A percentile compares a stretch with the other conserved stretches of the same genome.
phyloP scores from a whole-genome alignment of 2,113 vertebrate species.

The Saccopteryx bilineata region DNA sequence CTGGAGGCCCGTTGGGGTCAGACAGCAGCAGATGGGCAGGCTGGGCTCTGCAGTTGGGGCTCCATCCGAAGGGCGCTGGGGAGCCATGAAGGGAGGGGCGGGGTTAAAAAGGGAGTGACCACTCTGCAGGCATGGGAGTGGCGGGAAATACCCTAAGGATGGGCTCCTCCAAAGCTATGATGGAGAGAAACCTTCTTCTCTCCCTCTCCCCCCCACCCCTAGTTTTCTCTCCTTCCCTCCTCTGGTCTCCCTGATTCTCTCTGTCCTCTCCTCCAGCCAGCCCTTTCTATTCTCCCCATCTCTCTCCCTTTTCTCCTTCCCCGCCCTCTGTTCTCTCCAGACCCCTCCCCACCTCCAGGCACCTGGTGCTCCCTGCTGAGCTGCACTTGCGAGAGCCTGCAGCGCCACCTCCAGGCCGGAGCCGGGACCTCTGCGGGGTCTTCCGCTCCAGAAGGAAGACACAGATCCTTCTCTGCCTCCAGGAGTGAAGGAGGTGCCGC shows the following conservation, averaged over 20 bases:
- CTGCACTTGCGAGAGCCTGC: neutral
- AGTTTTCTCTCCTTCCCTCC: no score
- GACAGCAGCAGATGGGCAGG: accelerated
- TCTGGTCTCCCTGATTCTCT: neutral
- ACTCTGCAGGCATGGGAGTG: accelerated
- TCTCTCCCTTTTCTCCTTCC: neutral
- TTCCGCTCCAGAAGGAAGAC: neutral
- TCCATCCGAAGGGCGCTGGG: neutral
- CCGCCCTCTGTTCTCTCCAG: neutral
- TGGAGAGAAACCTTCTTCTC: neutral
- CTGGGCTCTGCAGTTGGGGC: no score
- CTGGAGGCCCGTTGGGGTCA: accelerated
- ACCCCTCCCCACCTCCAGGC: neutral
- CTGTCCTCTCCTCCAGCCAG: neutral
- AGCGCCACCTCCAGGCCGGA: slow-evolving; percentile 69
- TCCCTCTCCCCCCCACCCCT: accelerated
- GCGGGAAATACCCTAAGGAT: neutral
- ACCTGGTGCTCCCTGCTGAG: accelerated
- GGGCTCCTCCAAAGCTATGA: neutral
- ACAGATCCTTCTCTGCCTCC: neutral
- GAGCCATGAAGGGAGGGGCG: neutral
- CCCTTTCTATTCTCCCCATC: neutral
- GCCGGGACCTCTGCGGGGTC: neutral
- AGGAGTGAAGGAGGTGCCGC: neutral
- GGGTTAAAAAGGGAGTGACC: no score